Evolutionary conservation across 2,113 vertebrate species (phyloP).

Genomic region (Alexandromys fortis): DNA sequence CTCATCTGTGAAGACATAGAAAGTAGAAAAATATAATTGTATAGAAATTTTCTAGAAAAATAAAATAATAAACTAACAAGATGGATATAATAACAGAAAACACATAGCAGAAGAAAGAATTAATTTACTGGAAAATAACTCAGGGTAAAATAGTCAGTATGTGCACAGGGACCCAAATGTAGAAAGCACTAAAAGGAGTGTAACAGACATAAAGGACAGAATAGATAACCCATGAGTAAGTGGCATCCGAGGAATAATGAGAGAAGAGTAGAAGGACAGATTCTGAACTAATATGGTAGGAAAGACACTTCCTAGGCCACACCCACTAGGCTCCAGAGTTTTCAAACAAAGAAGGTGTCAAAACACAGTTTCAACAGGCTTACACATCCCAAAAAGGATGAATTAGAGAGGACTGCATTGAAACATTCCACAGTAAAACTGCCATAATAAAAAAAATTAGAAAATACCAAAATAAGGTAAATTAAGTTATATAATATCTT

Average conservation of each 20-base stretch:
- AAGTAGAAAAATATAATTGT: not conserved
- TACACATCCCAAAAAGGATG: not conserved
- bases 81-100: not conserved
- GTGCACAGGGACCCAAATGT: not conserved
- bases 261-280: constrained; percentile 16
- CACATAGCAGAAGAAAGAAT: not conserved
- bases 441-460: not conserved
- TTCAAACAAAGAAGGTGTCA: constrained; percentile 20
- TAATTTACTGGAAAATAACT: not conserved
- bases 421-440: not conserved
- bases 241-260: not conserved
- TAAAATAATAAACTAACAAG: constrained; percentile 23
- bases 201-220: not conserved
- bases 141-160: not conserved
- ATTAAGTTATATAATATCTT: constrained; percentile 17
- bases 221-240: not conserved
- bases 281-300: not conserved
- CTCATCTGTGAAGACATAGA: not conserved
- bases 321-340: not conserved
- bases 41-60: not conserved
- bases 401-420: not conserved
- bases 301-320: not conserved
- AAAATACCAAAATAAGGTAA: not conserved
- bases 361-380: constrained; percentile 11
- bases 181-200: not conserved